phyloP scores from a whole-genome alignment of 2,797 vertebrate genomes.

The Myotis pilosus region DNA sequence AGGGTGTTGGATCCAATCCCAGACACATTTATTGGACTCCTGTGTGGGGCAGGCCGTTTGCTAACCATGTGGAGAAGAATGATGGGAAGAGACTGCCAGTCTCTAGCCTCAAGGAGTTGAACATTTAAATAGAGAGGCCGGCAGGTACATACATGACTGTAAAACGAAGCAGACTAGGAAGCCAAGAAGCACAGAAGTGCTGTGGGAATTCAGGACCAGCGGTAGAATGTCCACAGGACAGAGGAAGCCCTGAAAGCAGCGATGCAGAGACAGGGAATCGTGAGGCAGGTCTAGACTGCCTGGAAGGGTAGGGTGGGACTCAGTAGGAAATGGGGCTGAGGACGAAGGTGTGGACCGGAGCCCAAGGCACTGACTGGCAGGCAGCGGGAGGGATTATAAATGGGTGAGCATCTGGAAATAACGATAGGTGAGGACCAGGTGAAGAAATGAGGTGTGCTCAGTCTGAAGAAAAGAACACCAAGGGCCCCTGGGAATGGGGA shows the following conservation, averaged over 20 bases:
- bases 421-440: neutral
- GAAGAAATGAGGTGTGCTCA: neutral
- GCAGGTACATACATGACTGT: neutral
- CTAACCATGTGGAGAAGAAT: neutral
- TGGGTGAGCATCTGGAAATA: neutral
- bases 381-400: neutral
- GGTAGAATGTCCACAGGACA: slow-evolving; percentile 30
- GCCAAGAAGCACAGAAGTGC: slow-evolving; percentile 27
- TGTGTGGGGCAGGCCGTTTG: neutral
- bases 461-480: neutral
- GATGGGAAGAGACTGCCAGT: slow-evolving; percentile 9
- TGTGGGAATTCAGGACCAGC: neutral
- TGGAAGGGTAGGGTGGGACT: neutral
- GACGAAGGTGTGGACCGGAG: neutral
- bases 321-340: neutral
- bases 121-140: neutral
- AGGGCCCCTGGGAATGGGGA: neutral
- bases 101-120: slow-evolving; percentile 6
- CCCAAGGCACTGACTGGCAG: neutral
- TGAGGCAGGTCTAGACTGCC: neutral
- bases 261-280: slow-evolving; percentile 35
- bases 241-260: slow-evolving; percentile 33
- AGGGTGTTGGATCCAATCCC: slow-evolving; percentile 38
- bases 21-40: slow-evolving; percentile 17
- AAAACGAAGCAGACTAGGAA: neutral